Base-by-base conservation (phyloP, 1,140 invertebrate genomes). In the Atta cephalotes region DNA sequence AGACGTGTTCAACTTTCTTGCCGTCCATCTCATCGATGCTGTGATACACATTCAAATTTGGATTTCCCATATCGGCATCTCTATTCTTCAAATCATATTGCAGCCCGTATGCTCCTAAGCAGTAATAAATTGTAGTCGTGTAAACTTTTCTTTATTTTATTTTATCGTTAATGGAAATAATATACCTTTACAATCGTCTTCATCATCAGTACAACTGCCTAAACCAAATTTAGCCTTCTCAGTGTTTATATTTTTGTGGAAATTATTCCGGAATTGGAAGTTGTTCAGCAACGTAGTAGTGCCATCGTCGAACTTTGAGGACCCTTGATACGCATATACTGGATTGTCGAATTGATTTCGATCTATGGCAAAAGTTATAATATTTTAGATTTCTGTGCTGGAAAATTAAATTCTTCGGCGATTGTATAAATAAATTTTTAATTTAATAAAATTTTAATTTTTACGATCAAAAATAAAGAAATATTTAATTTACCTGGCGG, bases 261-360 rank as follows among this genome's bases (percentile, higher is more conserved):
- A 92, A 95, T 98, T 97, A 93, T 98, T 98, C 77, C 96, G 95
- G 51, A 97, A 96, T 78, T 95, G 92, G 85, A 94, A 93, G 91
- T 97, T 96, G 90, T 96, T 96, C 10, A 96, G 91, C 63, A 97
- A 92, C 0, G 96, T 96, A n/a, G 96, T 95, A 0, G 96, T 96
- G 79, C 93, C 94, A 88, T 96, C 96, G 62, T 97, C 96, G 2
- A 94, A 93, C 78, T 96, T 96, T 0, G 94, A 94, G 35, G 95
- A 95, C 25, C 95, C 95, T 95, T 97, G 97, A 95, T 97, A 97
- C 0, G 98, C 97, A 94, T 98, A 99, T 2, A 98, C 98, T 0
- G 98, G 98, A 96, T 99, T 99, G 94, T 98, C 98, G 94, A 99
- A 98, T 95, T 99, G 98, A 93, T 98, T 97, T 88, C 97, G 97